Evolutionary conservation across 2,888 invertebrate species (phyloP).

Genomic region (Synergus gifuensis): DNA sequence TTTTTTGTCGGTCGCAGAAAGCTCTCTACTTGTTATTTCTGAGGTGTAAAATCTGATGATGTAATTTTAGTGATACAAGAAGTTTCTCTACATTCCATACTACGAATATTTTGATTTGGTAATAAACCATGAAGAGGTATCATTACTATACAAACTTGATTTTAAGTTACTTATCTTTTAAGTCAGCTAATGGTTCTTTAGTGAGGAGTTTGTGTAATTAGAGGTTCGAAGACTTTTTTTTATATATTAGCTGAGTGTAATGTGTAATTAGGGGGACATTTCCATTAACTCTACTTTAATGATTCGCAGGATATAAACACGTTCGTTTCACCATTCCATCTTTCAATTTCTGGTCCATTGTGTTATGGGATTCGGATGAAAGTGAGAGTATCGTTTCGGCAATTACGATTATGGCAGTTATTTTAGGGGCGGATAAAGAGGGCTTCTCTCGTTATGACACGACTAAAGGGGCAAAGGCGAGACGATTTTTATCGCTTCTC

Average conservation of each 20-base stretch:
- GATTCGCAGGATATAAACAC: neutral
- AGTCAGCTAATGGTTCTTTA: neutral
- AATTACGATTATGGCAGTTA: neutral
- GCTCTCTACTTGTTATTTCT: neutral
- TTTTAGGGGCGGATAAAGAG: neutral
- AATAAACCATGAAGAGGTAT: conserved; percentile 4
- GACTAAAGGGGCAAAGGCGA: neutral
- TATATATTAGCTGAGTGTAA: neutral
- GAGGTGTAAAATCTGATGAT: neutral
- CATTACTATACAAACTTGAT: conserved; percentile 9
- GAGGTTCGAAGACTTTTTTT: neutral
- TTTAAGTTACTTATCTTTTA: neutral
- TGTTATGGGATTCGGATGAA: neutral
- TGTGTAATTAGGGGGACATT: conserved; percentile 1
- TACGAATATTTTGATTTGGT: conserved; percentile 10
- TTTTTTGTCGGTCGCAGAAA: neutral
- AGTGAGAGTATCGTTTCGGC: conserved; percentile 26
- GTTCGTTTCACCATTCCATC: neutral
- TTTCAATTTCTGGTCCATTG: neutral
- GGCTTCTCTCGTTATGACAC: neutral
- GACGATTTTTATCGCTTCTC: conserved; percentile 29
- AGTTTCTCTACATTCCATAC: conserved; percentile 13
- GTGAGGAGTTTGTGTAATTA: neutral
- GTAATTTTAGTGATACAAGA: neutral
- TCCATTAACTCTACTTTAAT: neutral